Evolutionary conservation across 2,888 invertebrate genomes (phyloP), one percentile per base, ranked within the genome.

Genomic region (Bellardia pandia): DNA sequence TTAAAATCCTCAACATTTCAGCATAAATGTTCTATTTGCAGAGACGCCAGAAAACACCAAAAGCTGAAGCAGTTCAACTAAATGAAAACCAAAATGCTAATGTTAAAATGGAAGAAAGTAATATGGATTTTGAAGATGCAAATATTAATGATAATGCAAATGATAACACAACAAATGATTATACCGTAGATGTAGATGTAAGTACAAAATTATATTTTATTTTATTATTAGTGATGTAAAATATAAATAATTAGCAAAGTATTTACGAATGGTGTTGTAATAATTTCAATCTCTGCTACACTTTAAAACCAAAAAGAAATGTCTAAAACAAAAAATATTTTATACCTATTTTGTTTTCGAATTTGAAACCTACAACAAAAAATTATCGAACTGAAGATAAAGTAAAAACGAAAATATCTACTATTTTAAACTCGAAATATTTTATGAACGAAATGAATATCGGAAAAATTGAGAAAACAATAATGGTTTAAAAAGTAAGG

Each of bases 331-430:
- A 45, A 37, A 23, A 4, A 48, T 16, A 42, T 75, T 68, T 79
- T 76, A 11, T 74, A n/a, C n/a, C n/a, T n/a, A 30, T 86, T 75
- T 86, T 64, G 72, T 78, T 86, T 82, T 86, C 82, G 82, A 82
- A 82, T 64, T 62, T 78, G 40, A 83, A 86, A 83, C 72, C 42
- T 80, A 45, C 84, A 71, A 75, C 74, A 79, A 71, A 76, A 75
- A 86, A 75, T 30, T 77, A 75, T 30, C 75, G 23, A 81, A 30
- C 56, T 33, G 68, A 69, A 60, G 77, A 88, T 42, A 88, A 85
- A 14, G 30, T 84, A n/a, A 88, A 86, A 66, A 82, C 88, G 23
- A 88, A 89, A 88, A 88, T 86, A n/a, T n/a, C n/a, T n/a, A 48
- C 40, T 80, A 45, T 88, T 81, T 74, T 85, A 68, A 88, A 85